Evolutionary conservation across 2,888 invertebrate species (phyloP), one percentile per base, ranked within the genome.

Genomic region (Ophion ventricosus): DNA sequence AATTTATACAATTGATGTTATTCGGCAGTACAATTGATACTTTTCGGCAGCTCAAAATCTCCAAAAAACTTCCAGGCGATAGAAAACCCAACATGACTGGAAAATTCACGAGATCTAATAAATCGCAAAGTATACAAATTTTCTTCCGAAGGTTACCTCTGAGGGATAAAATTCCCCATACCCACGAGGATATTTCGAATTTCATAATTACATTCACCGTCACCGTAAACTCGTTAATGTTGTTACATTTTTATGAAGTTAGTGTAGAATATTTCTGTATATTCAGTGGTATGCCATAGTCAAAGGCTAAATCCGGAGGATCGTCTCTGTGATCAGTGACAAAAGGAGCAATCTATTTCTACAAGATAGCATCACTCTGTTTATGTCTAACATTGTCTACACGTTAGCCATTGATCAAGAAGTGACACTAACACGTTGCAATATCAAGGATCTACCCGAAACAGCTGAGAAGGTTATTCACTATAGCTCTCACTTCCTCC

Each of bases 391-490:
- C 54, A 40, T 63, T 25, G 35, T 75, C 14, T 64, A 70, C 70
- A 14, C 70, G 35, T 20, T 70, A 10, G 43, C 54, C 56, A 80
- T 83, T 80, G 80, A 80, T 83, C 83, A 80, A 77, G 80, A 40
- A 61, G 83, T 59, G 72, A 80, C 76, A 73, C 77, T 26, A 83
- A 77, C 75, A 79, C 83, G 79, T 72, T 67, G 76, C 80, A 72
- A 67, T 77, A 70, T 75, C 75, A 66, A 73, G 73, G 54, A 70
- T 75, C 66, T 57, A 43, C 49, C 64, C 54, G 57, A 35, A 56
- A 14, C 49, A 49, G 49, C 14, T 49, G 49, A 49, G 17, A 49
- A 17, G 49, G 49, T 17, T 61, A 67, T 74, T 69, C 61, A 57
- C 64, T 64, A 20, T 49, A 20, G 29, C n/a, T 23, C 49, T 74